Percentiles rank a stretch among this genome's conserved stretches.
These are phyloP conservation scores for Drosophila leonis DNA, from an alignment of 2,888 invertebrate genomes.

Conservation along the genomic window DNA sequence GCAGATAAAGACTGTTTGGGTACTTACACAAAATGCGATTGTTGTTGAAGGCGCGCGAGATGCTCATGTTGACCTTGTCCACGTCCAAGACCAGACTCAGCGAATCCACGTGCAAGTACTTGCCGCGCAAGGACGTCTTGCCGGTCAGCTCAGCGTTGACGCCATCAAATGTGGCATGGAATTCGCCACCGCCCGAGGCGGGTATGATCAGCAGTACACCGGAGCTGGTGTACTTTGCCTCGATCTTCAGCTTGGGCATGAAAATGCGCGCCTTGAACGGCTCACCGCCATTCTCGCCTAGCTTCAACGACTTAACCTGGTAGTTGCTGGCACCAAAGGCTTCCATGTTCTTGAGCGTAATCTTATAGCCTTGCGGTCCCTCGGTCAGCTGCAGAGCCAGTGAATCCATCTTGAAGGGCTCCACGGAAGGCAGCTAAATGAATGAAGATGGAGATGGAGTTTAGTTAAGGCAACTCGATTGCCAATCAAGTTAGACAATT, in stretches of 20 bases:
- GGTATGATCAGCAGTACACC: constrained; percentile 90
- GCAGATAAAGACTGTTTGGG: background rate
- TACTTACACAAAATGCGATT: constrained; percentile 90
- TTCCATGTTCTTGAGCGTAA: constrained; percentile 87
- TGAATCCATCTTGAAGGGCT: constrained; percentile 89
- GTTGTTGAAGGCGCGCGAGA: constrained; percentile 89
- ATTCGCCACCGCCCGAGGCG: constrained; percentile 90
- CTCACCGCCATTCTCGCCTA: constrained; percentile 87
- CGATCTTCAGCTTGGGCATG: constrained; percentile 89
- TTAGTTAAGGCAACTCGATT: background rate
- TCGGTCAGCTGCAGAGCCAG: constrained; percentile 87
- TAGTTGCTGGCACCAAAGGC: constrained; percentile 89
- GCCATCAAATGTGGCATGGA: constrained; percentile 88
- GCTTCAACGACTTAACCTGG: constrained; percentile 87
- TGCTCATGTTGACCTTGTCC: constrained; percentile 88
- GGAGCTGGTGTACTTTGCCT: constrained; percentile 89
- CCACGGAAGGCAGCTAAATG: constrained; percentile 87
- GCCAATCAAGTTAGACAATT: constrained; percentile 29
- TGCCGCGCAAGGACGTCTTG: constrained; percentile 86
- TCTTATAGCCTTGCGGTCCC: constrained; percentile 87
- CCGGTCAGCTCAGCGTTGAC: constrained; percentile 88
- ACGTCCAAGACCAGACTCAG: constrained; percentile 88
- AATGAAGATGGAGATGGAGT: constrained; percentile 23
- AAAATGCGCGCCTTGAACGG: constrained; percentile 89
- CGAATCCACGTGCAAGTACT: constrained; percentile 88